These are phyloP conservation scores for Zhuqinia jingwanae DNA, from an alignment of 2,888 invertebrate species.

Conservation along the genomic window DNA sequence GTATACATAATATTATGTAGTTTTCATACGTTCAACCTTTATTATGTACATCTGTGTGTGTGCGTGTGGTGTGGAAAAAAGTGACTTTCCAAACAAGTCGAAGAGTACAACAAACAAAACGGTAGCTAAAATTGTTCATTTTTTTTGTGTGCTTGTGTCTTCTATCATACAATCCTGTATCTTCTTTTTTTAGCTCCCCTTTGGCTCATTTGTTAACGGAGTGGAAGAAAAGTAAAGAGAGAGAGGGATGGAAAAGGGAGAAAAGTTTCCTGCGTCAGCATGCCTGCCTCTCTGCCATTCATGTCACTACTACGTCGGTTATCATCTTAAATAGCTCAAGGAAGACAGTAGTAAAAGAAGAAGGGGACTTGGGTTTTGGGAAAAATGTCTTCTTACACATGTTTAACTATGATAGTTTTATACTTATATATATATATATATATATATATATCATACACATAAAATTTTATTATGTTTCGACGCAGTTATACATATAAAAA, in stretches of 20 bases:
- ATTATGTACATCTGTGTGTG: not conserved
- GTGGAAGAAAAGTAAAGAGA: slow-evolving; percentile 56
- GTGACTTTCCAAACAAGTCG: slow-evolving; percentile 45
- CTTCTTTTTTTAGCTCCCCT: slow-evolving; percentile 21
- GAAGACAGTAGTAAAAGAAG: not conserved
- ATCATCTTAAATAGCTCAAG: slow-evolving; percentile 66
- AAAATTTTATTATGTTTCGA: not conserved
- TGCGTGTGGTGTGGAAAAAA: no score
- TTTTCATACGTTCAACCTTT: no score
- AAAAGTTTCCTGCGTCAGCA: slow-evolving; percentile 67
- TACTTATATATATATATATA: no score
- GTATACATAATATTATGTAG: not conserved
- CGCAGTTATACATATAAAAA: not conserved
- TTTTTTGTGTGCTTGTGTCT: not conserved
- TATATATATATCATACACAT: no score
- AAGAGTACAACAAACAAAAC: slow-evolving; percentile 35
- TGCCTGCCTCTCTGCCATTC: slow-evolving; percentile 49
- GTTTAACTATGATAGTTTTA: no score
- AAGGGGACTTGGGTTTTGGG: slow-evolving; percentile 25
- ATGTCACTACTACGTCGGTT: slow-evolving; percentile 66
- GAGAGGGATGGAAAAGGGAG: slow-evolving; percentile 2
- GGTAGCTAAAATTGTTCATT: slow-evolving; percentile 6
- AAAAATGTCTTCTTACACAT: not conserved
- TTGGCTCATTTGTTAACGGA: slow-evolving; percentile 60
- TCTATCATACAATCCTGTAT: slow-evolving; percentile 7